Evolutionary conservation across 2,113 vertebrate genomes (phyloP).

Genomic region (Prinia subflava): DNA sequence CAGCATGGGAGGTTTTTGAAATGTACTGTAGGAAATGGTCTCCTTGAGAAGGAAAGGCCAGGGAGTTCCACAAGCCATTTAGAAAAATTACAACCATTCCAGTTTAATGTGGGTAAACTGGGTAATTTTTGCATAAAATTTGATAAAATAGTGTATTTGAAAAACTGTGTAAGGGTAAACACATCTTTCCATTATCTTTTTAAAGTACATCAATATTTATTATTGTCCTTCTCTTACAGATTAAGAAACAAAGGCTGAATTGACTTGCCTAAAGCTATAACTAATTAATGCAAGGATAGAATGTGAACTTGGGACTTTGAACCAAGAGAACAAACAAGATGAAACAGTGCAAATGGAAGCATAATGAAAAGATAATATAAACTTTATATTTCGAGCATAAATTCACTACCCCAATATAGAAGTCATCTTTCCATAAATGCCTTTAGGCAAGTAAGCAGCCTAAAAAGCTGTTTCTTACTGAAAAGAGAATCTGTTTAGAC

Average conservation of each 20-base stretch:
- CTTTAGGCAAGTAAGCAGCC: neutral
- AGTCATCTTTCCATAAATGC: neutral
- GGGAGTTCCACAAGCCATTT: neutral
- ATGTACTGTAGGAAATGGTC: rapidly evolving
- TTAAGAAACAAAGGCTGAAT: neutral
- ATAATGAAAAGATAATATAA: conserved; percentile 6
- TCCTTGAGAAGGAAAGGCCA: neutral
- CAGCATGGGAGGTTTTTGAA: neutral
- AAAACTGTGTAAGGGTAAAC: neutral
- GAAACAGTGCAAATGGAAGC: neutral
- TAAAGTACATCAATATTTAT: conserved; percentile 18
- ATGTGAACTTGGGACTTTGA: conserved; percentile 11
- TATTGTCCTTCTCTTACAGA: neutral
- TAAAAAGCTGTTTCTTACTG: neutral
- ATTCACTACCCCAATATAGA: neutral
- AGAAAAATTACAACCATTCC: neutral
- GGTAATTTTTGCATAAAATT: neutral
- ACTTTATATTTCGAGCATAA: neutral
- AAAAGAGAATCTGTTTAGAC: neutral
- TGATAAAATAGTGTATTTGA: neutral
- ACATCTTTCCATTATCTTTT: neutral
- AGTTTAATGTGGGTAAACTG: neutral
- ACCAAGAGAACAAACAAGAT: neutral
- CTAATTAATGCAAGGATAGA: neutral
- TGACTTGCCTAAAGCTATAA: neutral